Evolutionary conservation across 2,888 invertebrate species (phyloP).

Genomic region (Sylvicola cinctus): DNA sequence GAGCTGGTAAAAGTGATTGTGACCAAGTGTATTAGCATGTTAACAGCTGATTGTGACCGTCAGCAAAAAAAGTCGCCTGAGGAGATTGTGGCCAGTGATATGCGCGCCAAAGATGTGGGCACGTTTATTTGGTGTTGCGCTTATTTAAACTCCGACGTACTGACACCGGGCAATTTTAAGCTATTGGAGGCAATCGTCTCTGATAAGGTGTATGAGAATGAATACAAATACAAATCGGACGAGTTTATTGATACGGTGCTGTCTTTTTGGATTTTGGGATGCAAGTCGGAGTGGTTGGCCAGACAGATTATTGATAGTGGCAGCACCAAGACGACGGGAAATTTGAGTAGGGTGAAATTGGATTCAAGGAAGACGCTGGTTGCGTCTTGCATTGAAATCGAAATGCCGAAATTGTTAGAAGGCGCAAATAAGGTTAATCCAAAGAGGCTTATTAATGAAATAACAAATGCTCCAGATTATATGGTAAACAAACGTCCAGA

Average conservation of each 20-base stretch:
- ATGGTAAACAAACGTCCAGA: too few species aligned
- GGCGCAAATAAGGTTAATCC: constrained; percentile 1
- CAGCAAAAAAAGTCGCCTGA: too few species aligned
- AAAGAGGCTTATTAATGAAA: not conserved
- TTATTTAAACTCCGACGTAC: constrained; percentile 12
- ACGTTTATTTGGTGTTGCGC: constrained; percentile 21
- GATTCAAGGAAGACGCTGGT: constrained; percentile 19
- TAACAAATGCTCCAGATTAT: not conserved
- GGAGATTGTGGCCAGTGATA: constrained; percentile 3
- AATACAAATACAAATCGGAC: constrained; percentile 17
- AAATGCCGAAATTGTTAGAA: constrained; percentile 14
- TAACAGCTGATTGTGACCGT: too few species aligned
- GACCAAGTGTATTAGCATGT: too few species aligned
- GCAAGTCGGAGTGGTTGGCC: constrained; percentile 15
- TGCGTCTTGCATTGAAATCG: constrained; percentile 17
- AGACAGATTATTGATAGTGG: constrained; percentile 13
- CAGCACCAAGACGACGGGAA: constrained; percentile 5
- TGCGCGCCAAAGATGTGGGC: constrained; percentile 19
- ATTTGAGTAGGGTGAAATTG: constrained; percentile 16
- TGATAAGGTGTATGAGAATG: constrained; percentile 13
- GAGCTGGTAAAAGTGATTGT: constrained; percentile 7
- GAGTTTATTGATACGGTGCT: constrained; percentile 19
- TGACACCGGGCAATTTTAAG: constrained; percentile 12
- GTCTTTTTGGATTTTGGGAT: constrained; percentile 17
- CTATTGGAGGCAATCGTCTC: constrained; percentile 14